A percentile compares a stretch with the other conserved stretches of the same genome.
Evolutionary conservation across 2,797 vertebrate species (phyloP).

Genomic region (Mus minutoides): DNA sequence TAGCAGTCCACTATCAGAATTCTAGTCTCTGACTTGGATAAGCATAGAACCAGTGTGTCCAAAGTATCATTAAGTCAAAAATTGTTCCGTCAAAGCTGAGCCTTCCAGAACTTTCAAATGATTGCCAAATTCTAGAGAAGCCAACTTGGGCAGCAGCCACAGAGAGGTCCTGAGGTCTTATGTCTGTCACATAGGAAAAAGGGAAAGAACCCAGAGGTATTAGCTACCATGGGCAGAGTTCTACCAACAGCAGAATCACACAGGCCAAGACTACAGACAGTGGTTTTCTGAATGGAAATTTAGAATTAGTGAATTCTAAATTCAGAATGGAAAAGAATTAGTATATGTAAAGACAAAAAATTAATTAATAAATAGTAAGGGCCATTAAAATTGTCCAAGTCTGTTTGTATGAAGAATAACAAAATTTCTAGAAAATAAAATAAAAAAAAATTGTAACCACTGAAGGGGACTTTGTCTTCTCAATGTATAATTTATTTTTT

Average conservation of each 20-base stretch:
- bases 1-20: not conserved
- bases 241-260: not conserved
- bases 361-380: not conserved
- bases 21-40: not conserved
- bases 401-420: not conserved
- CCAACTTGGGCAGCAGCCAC: not conserved
- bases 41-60: not conserved
- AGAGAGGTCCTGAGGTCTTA: not conserved
- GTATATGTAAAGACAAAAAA: not conserved
- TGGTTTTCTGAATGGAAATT: not conserved
- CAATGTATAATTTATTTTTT: not conserved
- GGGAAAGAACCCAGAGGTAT: not conserved
- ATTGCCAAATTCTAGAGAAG: not conserved
- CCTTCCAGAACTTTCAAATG: not conserved
- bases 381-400: not conserved
- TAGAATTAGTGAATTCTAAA: not conserved
- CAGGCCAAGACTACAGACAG: not conserved
- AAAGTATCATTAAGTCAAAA: not conserved
- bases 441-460: conserved; percentile 33
- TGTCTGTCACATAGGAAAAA: not conserved
- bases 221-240: not conserved
- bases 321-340: not conserved
- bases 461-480: not conserved
- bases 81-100: not conserved
- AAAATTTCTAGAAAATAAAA: conserved; percentile 40